Evolutionary conservation across 2,113 vertebrate species (phyloP), one percentile per base, ranked within the genome.

Genomic region (Pavo muticus): DNA sequence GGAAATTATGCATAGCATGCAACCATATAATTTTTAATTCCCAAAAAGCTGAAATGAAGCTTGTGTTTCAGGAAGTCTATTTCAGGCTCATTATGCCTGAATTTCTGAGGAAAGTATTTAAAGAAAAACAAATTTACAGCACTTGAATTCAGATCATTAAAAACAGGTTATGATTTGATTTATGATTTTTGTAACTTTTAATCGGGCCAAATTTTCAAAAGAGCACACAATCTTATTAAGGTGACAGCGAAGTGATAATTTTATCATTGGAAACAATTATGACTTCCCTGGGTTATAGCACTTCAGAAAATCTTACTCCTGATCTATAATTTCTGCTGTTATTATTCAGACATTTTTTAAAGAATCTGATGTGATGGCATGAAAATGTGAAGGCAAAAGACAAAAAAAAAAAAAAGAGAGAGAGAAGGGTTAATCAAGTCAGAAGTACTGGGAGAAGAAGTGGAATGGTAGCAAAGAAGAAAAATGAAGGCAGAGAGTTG

Each of bases 401-500:
- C 84, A 78, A 91, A 85, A 81, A 93, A 54, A 29, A 52, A 52
- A 50, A 24, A 50, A 25, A 48, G 11, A 50, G 6, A 91, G 93
- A 85, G 50, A 96, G 93, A 91, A 88, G 91, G 96, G 93, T 91
- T 93, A 65, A 91, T 91, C 60, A 37, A 95, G 85, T 96, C 86
- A 68, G 89, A 94, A 94, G 63, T 95, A 83, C 70, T 71, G 87
- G 64, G 93, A 95, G 88, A 70, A 95, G 85, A 74, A 95, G 84
- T 65, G 85, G 90, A 89, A 88, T 72, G 85, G 94, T 47, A 88
- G 92, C 87, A 78, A 79, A 91, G 88, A 94, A 97, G 91, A 91
- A 91, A 97, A 90, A 88, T 75, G 71, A 90, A 96, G 95, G 96
- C 90, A 52, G 81, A 91, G 97, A 89, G 90, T 82, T 91, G 92